Base-by-base conservation (phyloP, 2,113 vertebrate species). In the Neolamprologus modestus region DNA sequence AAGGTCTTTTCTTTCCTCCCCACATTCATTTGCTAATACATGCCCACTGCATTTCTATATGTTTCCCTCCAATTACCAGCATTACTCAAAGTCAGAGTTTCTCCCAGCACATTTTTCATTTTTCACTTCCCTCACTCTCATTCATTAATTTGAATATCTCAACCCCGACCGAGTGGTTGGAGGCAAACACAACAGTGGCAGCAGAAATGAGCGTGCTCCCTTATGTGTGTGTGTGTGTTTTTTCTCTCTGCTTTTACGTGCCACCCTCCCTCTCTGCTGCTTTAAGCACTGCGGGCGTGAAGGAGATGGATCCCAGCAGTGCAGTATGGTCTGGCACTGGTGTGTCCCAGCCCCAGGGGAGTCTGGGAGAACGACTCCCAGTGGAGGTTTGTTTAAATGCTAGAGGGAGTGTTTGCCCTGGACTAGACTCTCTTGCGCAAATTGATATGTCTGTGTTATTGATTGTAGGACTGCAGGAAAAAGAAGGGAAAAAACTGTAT, bases 41-140 rank as follows among this genome's bases (percentile, higher is more conserved):
- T 89, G 91, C 90, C 88, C 83, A 68, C 92, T 92, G 93, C 91
- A 94, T 95, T 95, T 89, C 94, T 94, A 87, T 92, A 92, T 89
- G 94, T 94, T 94, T 95, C 93, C 90, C 87, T 94, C 92, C 95
- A 94, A 95, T 96, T 95, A 95, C 93, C 89, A 94, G 91, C 95
- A 96, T 96, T 96, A 95, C 93, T 96, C 95, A 96, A 95, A 95
- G 95, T 95, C 95, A 94, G 86, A 87, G 91, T 9, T 88, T 89
- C 85, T 91, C 80, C 89, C n/a, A 6, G 87, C 84, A 84, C 94
- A 95, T 95, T 95, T 92, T 90, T 95, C 95, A 95, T 94, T 89
- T 92, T 94, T 96, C 94, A 94, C 93, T 91, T 95, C 89, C 84
- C 88, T 93, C 87, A 83, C 89, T 91, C 93, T 92, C 79, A 47